phyloP scores from a whole-genome alignment of 2,888 invertebrate genomes.

The Andrena minutula region DNA sequence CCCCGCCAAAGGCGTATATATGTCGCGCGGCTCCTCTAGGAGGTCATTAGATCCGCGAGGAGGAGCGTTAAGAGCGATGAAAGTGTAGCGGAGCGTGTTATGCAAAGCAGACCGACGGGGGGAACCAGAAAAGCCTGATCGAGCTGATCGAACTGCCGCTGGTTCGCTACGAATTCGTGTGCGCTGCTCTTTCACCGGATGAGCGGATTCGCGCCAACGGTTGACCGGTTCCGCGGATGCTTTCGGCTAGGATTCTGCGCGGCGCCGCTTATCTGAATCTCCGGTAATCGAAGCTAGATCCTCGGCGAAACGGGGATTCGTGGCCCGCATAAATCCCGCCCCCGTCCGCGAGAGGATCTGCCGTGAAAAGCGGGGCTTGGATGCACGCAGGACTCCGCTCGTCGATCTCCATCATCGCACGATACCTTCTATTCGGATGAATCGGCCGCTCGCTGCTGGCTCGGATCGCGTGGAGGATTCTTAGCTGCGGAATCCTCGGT shows the following conservation, averaged over 20 bases:
- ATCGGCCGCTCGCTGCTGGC: slow-evolving; percentile 19
- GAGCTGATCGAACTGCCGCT: slow-evolving; percentile 42
- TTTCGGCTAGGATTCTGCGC: not conserved
- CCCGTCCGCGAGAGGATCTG: not conserved
- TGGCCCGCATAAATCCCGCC: not conserved
- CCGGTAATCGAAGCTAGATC: slow-evolving; percentile 14
- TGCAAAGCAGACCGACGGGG: slow-evolving; percentile 48
- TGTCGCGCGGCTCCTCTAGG: slow-evolving; percentile 22
- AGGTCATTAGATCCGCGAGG: slow-evolving; percentile 36
- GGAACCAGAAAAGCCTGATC: slow-evolving; percentile 60
- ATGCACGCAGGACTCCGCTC: not conserved
- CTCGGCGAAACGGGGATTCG: not conserved
- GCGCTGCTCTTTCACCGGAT: slow-evolving; percentile 15
- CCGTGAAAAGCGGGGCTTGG: not conserved
- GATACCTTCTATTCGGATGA: not conserved
- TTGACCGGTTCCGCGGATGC: slow-evolving; percentile 1
- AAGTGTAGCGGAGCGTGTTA: slow-evolving; percentile 61
- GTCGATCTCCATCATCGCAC: not conserved
- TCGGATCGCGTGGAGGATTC: slow-evolving; percentile 19
- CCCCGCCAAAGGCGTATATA: slow-evolving; percentile 18
- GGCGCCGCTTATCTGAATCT: not conserved
- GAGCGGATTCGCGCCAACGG: slow-evolving; percentile 9
- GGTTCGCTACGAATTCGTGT: slow-evolving; percentile 36
- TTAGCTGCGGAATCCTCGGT: slow-evolving; percentile 10
- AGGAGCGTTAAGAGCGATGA: slow-evolving; percentile 43